Evolutionary conservation across 1,140 invertebrate genomes (phyloP).

Genomic region (Rhizoglyphus robini): DNA sequence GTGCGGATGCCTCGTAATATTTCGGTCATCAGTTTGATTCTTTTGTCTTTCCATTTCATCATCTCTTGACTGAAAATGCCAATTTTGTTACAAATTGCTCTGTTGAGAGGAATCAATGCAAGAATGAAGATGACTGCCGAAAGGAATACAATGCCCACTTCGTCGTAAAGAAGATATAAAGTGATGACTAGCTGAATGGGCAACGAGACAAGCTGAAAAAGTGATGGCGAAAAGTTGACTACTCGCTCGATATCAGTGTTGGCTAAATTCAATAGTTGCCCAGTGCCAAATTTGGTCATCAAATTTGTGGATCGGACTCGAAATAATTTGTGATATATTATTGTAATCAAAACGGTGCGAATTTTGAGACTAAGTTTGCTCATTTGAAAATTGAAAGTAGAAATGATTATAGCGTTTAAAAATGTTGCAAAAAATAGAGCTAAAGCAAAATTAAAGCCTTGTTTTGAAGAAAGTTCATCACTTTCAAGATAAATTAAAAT

Average conservation of each 20-base stretch:
- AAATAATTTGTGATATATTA: constrained; percentile 72
- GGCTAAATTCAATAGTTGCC: constrained; percentile 92
- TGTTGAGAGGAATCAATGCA: constrained; percentile 86
- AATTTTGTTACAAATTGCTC: constrained; percentile 75
- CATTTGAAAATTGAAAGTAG: constrained; percentile 80
- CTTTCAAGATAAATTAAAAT: constrained; percentile 67
- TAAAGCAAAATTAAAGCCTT: constrained; percentile 64
- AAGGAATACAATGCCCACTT: constrained; percentile 80
- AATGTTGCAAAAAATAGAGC: constrained; percentile 44
- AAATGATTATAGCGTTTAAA: constrained; percentile 55
- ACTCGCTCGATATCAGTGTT: constrained; percentile 88
- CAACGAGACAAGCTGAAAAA: constrained; percentile 92
- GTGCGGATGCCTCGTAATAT: constrained; percentile 68
- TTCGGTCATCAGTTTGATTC: constrained; percentile 79
- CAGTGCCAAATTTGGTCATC: constrained; percentile 46
- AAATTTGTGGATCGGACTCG: constrained; percentile 36
- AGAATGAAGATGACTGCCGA: constrained; percentile 73
- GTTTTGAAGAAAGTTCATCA: constrained; percentile 44
- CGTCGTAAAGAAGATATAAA: constrained; percentile 62
- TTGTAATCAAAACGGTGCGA: constrained; percentile 60
- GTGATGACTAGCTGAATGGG: constrained; percentile 70
- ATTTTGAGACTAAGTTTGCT: constrained; percentile 72
- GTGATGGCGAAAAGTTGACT: constrained; percentile 84
- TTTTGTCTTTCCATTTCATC: constrained; percentile 79
- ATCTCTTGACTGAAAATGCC: constrained; percentile 66